Conservation (phyloP, 2,113 vertebrate genomes). For the Eurypyga helias region DNA sequence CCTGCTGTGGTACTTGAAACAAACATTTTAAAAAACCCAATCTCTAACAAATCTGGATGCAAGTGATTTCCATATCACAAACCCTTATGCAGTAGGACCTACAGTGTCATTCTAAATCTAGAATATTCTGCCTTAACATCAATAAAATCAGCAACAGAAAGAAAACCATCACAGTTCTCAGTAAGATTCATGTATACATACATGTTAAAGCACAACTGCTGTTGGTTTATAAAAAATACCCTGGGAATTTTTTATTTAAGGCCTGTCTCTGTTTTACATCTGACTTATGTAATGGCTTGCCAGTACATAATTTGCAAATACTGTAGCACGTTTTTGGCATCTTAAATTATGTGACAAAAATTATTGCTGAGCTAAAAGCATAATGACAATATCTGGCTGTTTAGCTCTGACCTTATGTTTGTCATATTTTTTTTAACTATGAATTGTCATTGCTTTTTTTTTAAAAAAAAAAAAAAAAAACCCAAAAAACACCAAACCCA, state of each 20-base stretch:
- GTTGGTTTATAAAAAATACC: not conserved
- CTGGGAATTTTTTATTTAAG: not conserved
- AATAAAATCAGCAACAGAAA: not conserved
- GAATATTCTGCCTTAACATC: not conserved
- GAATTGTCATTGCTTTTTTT: not conserved
- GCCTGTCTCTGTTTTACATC: not conserved
- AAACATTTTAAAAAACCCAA: accelerated
- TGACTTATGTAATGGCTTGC: not conserved
- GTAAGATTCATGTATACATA: not conserved
- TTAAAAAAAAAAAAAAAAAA: too few species aligned
- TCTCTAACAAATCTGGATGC: not conserved
- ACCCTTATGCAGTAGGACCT: not conserved
- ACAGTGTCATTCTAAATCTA: not conserved
- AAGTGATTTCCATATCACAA: not conserved
- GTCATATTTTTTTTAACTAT: not conserved
- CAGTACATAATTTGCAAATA: not conserved
- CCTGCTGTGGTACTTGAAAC: not conserved
- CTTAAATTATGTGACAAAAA: not conserved
- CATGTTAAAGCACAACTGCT: not conserved
- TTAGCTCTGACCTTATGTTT: not conserved
- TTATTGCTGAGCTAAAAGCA: not conserved
- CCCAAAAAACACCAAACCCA: too few species aligned
- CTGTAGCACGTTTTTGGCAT: not conserved
- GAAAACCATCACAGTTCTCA: not conserved
- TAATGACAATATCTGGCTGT: not conserved